These are phyloP conservation scores for Drymodes brunneopygia DNA, from an alignment of 2,113 vertebrate species.

Conservation along the genomic window DNA sequence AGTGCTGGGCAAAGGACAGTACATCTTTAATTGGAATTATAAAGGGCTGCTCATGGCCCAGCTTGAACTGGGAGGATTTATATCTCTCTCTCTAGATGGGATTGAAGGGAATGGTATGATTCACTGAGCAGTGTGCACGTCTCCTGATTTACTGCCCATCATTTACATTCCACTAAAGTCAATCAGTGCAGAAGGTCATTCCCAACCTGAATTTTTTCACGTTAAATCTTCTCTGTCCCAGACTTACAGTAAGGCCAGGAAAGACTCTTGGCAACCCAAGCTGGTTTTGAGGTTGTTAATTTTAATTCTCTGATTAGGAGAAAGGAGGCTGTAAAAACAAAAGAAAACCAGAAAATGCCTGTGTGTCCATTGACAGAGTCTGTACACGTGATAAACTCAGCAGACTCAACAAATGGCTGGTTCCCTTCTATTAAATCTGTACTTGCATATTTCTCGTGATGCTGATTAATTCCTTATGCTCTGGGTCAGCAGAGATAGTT, in stretches of 20 bases:
- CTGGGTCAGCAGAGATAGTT: not conserved
- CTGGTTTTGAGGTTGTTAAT: constrained; percentile 14
- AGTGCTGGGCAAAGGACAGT: constrained; percentile 63
- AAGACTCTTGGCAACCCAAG: not conserved
- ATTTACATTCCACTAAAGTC: constrained; percentile 86
- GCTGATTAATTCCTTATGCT: constrained; percentile 30
- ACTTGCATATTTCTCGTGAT: not conserved
- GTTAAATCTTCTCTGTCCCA: constrained; percentile 69
- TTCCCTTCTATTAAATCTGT: constrained; percentile 10
- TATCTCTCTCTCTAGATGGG: constrained; percentile 71
- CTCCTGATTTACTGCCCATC: constrained; percentile 84
- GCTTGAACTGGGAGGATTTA: constrained; percentile 80
- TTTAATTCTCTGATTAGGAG: not conserved
- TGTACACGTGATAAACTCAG: not conserved
- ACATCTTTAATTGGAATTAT: constrained; percentile 72
- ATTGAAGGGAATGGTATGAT: constrained; percentile 78
- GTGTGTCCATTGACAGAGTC: accelerated
- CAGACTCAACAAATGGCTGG: not conserved
- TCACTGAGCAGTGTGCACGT: constrained; percentile 58
- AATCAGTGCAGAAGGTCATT: constrained; percentile 87
- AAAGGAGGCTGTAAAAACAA: constrained; percentile 5
- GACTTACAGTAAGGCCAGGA: constrained; percentile 18
- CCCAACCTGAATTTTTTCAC: constrained; percentile 71
- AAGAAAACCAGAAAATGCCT: not conserved
- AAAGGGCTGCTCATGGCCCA: constrained; percentile 65